Evolutionary conservation across 2,797 vertebrate species (phyloP).

Genomic region (Gephyroberyx darwinii): DNA sequence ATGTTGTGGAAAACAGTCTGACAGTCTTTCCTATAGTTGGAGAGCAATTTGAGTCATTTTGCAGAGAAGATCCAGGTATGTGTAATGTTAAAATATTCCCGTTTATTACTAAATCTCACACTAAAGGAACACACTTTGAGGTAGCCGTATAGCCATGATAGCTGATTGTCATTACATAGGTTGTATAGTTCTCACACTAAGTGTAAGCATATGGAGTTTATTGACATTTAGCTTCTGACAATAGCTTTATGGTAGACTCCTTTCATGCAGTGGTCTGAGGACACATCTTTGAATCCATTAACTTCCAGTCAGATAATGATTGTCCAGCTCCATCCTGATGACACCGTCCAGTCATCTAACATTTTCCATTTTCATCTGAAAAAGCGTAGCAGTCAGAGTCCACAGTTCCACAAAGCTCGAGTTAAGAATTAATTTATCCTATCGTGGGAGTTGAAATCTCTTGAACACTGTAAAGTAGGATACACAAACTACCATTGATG

Average conservation of each 20-base stretch:
- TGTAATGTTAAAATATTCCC: not conserved
- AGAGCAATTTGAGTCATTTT: not conserved
- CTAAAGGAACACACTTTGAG: not conserved
- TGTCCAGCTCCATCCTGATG: not conserved
- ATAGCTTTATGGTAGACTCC: slow-evolving; percentile 8
- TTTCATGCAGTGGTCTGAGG: no score
- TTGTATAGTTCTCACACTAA: not conserved
- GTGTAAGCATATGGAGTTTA: not conserved
- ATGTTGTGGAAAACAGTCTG: no score
- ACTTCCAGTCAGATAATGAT: not conserved
- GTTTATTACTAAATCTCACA: not conserved
- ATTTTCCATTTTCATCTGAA: slow-evolving; percentile 13
- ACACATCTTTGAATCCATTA: not conserved
- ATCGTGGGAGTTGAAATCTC: slow-evolving; percentile 1
- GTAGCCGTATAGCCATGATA: not conserved
- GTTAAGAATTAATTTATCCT: slow-evolving; percentile 26
- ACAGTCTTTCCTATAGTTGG: not conserved
- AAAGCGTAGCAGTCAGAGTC: slow-evolving; percentile 25
- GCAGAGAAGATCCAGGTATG: not conserved
- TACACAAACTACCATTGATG: no score
- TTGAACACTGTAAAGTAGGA: slow-evolving; percentile 4
- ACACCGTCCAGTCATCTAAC: no score
- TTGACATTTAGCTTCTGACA: not conserved
- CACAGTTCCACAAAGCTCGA: not conserved
- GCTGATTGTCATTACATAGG: not conserved